These are phyloP conservation scores for Agrenia bidenticulata DNA, from an alignment of 2,888 invertebrate species.

Conservation along the genomic window DNA sequence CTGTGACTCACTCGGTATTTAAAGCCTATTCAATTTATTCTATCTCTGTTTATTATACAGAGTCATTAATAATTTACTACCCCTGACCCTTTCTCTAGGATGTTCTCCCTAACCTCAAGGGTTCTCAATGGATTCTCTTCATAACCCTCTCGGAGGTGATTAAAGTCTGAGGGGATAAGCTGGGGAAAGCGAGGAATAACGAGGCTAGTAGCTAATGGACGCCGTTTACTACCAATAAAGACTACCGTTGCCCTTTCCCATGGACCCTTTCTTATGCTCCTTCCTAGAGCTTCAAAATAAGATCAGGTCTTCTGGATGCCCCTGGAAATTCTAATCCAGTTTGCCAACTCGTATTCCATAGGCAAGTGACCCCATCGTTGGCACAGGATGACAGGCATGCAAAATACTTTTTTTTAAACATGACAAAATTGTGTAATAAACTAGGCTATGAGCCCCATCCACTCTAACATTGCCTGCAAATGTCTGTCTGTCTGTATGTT, in stretches of 20 bases:
- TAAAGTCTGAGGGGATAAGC: neutral
- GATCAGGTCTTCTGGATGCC: no score
- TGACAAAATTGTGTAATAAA: slow-evolving; percentile 1
- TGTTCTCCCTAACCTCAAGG: neutral
- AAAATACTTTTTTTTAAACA: neutral
- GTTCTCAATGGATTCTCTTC: neutral
- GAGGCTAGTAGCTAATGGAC: neutral
- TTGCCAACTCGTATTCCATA: neutral
- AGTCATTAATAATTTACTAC: no score
- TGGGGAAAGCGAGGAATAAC: no score
- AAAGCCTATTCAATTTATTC: no score
- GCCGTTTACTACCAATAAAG: slow-evolving; percentile 1
- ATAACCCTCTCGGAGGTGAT: no score
- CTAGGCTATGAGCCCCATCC: neutral
- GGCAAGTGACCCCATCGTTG: neutral
- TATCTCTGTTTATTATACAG: no score
- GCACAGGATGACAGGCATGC: neutral
- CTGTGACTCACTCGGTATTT: no score
- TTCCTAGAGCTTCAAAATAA: no score
- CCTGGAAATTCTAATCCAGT: neutral
- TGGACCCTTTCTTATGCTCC: neutral
- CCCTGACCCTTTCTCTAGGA: no score
- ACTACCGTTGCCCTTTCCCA: no score
- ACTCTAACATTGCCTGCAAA: no score
- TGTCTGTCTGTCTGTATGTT: no score